Evolutionary conservation across 1,140 invertebrate genomes (phyloP).

Genomic region (Chionoecetes opilio): DNA sequence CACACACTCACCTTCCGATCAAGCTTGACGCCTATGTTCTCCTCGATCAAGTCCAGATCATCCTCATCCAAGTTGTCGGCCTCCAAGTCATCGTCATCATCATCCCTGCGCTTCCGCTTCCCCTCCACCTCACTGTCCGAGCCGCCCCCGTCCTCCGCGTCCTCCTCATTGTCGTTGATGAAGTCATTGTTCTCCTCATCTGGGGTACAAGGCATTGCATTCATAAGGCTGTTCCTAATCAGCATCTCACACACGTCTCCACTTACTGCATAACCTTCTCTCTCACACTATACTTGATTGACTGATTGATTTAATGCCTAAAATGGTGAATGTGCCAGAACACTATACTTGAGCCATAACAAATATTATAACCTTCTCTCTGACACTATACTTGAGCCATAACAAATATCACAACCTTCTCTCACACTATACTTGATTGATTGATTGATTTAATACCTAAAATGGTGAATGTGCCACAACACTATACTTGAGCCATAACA

Average conservation of each 20-base stretch:
- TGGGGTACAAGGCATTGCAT: constrained; percentile 74
- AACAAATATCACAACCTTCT: too few relatives aligned
- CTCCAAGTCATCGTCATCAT: constrained; percentile 80
- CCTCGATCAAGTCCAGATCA: constrained; percentile 93
- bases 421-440: too few relatives aligned
- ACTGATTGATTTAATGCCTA: too few relatives aligned
- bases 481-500: too few relatives aligned
- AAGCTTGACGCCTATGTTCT: constrained; percentile 98
- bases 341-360: too few relatives aligned
- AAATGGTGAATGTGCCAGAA: too few relatives aligned
- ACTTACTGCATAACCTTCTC: background rate
- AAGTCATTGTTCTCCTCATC: constrained; percentile 80
- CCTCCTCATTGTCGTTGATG: constrained; percentile 80
- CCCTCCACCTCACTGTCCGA: constrained; percentile 76
- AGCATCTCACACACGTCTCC: background rate
- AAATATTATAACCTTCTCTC: too few relatives aligned
- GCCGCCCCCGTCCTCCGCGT: constrained; percentile 70
- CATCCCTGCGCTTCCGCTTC: constrained; percentile 72
- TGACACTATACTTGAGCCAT: too few relatives aligned
- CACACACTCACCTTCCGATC: constrained; percentile 83
- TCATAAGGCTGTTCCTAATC: too few relatives aligned
- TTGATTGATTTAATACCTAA: too few relatives aligned
- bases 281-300: constrained; percentile 20
- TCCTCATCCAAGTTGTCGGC: constrained; percentile 81
- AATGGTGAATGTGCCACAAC: too few relatives aligned